A percentile compares a stretch with the other conserved stretches of the same genome.
Evolutionary conservation across 2,113 vertebrate genomes (phyloP).

Genomic region (Hyaena hyaena): DNA sequence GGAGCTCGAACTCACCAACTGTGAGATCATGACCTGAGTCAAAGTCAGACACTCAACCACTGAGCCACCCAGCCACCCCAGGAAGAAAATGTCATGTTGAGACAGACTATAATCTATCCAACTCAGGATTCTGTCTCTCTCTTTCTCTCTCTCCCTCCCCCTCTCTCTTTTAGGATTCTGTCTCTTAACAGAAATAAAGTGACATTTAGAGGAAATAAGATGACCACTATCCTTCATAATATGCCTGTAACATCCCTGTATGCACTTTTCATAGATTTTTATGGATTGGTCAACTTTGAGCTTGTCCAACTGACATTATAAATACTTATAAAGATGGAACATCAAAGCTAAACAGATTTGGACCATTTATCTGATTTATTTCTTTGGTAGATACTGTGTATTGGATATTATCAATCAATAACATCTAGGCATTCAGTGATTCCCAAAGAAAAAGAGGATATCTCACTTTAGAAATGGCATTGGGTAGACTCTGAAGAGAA

Average conservation of each 20-base stretch:
- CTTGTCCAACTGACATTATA: not conserved
- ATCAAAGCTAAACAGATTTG: not conserved
- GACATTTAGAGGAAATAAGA: constrained; percentile 15
- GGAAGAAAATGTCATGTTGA: constrained; percentile 41
- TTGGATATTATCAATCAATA: not conserved
- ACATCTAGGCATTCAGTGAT: not conserved
- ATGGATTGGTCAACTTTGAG: constrained; percentile 49
- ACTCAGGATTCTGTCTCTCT: not conserved
- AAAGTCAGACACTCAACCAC: too few relatives aligned
- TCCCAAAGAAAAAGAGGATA: not conserved
- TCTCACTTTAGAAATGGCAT: not conserved
- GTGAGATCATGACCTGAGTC: too few relatives aligned
- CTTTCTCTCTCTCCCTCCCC: not conserved
- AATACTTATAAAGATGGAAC: not conserved
- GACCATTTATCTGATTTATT: not conserved
- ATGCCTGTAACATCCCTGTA: not conserved
- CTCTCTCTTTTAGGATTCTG: not conserved
- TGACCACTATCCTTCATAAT: not conserved
- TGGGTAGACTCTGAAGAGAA: not conserved
- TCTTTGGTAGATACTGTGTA: not conserved
- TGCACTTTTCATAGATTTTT: not conserved
- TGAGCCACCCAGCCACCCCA: not conserved
- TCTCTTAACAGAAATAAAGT: constrained; percentile 50
- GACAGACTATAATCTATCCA: constrained; percentile 5
- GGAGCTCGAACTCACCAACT: too few relatives aligned